phyloP scores from a whole-genome alignment of 2,888 invertebrate species.

The Neoaliturus tenellus region DNA sequence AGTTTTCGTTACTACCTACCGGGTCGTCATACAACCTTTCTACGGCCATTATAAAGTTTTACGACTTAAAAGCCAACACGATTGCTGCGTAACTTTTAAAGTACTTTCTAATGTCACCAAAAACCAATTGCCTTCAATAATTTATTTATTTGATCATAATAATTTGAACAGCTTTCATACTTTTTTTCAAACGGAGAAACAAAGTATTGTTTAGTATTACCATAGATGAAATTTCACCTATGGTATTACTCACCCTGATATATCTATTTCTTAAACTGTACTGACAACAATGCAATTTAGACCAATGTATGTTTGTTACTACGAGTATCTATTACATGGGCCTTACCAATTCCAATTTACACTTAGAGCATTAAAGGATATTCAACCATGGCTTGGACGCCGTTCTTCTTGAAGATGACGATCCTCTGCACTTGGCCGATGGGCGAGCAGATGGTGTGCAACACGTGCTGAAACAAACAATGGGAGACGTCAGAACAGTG shows the following conservation, averaged over 20 bases:
- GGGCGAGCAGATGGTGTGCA: conserved; percentile 97
- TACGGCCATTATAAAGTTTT: background rate
- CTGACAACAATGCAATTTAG: no score
- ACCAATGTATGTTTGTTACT: no score
- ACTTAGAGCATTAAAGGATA: conserved; percentile 84
- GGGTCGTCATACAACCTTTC: background rate
- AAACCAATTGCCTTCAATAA: background rate
- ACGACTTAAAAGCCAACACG: background rate
- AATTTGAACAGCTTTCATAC: no score
- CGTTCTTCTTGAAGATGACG: conserved; percentile 99
- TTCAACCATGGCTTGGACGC: conserved; percentile 99
- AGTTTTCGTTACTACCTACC: background rate
- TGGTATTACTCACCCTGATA: no score
- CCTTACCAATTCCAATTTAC: background rate
- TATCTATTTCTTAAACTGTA: no score
- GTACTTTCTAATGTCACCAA: background rate
- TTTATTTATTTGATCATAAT: no score
- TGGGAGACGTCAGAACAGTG: conserved; percentile 52
- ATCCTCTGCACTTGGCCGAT: conserved; percentile 98
- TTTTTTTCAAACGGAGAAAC: no score
- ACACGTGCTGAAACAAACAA: conserved; percentile 92
- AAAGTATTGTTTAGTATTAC: no score
- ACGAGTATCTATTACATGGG: no score
- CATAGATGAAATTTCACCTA: no score
- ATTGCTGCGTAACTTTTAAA: background rate